Evolutionary conservation across 2,113 vertebrate species (phyloP), one percentile per base, ranked within the genome.

Genomic region (Sprattus sprattus): DNA sequence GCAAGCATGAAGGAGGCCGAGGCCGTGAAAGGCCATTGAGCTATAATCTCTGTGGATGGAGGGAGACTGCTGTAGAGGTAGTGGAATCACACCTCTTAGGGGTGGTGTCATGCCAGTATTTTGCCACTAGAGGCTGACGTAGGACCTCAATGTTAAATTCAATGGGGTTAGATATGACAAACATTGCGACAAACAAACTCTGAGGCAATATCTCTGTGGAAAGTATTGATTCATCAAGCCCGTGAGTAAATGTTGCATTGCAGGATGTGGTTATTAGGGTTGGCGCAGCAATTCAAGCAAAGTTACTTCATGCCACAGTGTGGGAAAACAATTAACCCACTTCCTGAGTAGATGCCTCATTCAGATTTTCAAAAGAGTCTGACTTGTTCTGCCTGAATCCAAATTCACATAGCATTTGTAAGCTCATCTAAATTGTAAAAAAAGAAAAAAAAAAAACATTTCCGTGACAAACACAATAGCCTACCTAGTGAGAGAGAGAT

Each of bases 41-140:
- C 85, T 83, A 45, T 67, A 78, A 78, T 78, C 71, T 78, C 71
- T 78, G 71, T 44, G 71, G 71, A 78, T 78, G 71, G 25, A 78
- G 71, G 9, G 28, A 4, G 25, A 28, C 25, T 71, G 64, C 13
- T 39, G 71, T 39, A 39, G 28, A 16, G 39, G 0, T 81, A 87
- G 86, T 87, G 67, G 10, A 11, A 32, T 39, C 32, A 39, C 71
- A 78, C 71, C 71, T 78, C 71, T 78, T 28, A 6, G 7, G n/a
- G 25, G 64, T 3, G 10, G 9, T 92, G 93, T 84, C 83, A 54
- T 92, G 25, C 64, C 89, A 78, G n/a, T 6, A 67, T 81, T 45
- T 44, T n/a, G 1, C 92, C 94, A 93, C 92, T 10, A 91, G 93
- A 92, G 93, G 92, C 89, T 86, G 89, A 92, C 91, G 83, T 88